Evolutionary conservation across 2,113 vertebrate genomes (phyloP).

Genomic region (Leucoraja erinaceus): DNA sequence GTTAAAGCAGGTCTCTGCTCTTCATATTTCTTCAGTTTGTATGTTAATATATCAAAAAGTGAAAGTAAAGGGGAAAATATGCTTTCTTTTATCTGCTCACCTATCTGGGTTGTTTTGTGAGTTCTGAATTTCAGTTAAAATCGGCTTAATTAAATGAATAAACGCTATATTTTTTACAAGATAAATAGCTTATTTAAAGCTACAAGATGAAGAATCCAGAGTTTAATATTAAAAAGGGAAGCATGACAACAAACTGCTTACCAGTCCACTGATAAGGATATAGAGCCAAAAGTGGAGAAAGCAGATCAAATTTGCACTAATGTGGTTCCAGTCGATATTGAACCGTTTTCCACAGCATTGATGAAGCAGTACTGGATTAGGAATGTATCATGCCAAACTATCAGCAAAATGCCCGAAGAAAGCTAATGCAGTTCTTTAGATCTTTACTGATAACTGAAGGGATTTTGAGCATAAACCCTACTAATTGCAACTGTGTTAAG

Average conservation of each 20-base stretch:
- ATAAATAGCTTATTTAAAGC: background rate
- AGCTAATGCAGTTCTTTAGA: background rate
- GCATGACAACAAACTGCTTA: background rate
- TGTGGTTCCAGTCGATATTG: background rate
- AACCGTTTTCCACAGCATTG: background rate
- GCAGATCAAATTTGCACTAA: background rate
- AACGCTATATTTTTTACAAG: background rate
- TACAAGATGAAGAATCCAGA: background rate
- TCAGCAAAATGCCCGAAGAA: background rate
- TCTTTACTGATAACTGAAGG: background rate
- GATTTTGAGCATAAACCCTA: background rate
- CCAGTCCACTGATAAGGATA: background rate
- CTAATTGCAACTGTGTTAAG: background rate
- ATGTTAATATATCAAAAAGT: background rate
- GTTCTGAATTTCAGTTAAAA: background rate
- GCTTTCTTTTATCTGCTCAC: background rate
- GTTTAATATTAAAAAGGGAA: background rate
- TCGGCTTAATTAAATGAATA: background rate
- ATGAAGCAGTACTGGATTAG: background rate
- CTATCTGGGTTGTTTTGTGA: background rate
- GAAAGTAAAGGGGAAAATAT: background rate
- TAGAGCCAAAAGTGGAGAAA: too few relatives aligned
- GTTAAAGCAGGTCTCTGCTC: too few relatives aligned
- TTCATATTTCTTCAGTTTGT: too few relatives aligned
- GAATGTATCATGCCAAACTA: background rate